These are phyloP conservation scores for Psilanteris sp. DNA, from an alignment of 1,140 invertebrate genomes.

Conservation along the genomic window DNA sequence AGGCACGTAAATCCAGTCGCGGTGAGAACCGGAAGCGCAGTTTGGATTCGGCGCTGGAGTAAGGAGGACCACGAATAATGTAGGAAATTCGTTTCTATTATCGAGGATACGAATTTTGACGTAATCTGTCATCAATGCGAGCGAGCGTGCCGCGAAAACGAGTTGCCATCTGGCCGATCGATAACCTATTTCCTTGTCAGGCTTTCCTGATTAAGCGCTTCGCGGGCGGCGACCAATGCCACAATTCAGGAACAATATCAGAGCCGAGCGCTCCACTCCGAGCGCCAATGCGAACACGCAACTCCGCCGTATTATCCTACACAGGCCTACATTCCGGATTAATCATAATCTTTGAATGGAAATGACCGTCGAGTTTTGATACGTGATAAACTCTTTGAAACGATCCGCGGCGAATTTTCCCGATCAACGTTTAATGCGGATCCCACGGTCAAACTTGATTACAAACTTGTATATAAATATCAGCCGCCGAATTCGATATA, in stretches of 20 bases:
- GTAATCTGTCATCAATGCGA: slow-evolving; percentile 60
- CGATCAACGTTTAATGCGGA: not conserved
- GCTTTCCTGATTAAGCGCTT: slow-evolving; percentile 73
- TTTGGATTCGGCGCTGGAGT: slow-evolving; percentile 5
- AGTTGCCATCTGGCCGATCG: slow-evolving; percentile 68
- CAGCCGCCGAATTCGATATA: too few species aligned
- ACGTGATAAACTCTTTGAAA: slow-evolving; percentile 16
- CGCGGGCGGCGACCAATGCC: slow-evolving; percentile 54
- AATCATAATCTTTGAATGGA: slow-evolving; percentile 37
- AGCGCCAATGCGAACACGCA: slow-evolving; percentile 3
- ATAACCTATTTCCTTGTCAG: slow-evolving; percentile 76
- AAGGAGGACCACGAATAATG: slow-evolving; percentile 27
- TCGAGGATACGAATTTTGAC: slow-evolving; percentile 54
- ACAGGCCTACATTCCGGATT: slow-evolving; percentile 21
- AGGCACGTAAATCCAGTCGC: slow-evolving; percentile 39
- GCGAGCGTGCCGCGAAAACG: slow-evolving; percentile 68
- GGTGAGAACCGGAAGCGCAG: slow-evolving; percentile 55
- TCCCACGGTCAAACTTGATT: too few species aligned
- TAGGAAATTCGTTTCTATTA: slow-evolving; percentile 64
- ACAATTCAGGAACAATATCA: slow-evolving; percentile 52
- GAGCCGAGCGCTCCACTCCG: slow-evolving; percentile 11
- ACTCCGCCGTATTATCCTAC: slow-evolving; percentile 26
- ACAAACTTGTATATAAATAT: too few species aligned
- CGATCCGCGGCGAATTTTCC: slow-evolving; percentile 16
- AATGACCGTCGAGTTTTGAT: slow-evolving; percentile 12